These are phyloP conservation scores for Metellina segmentata DNA, from an alignment of 2,888 invertebrate species.

Conservation along the genomic window DNA sequence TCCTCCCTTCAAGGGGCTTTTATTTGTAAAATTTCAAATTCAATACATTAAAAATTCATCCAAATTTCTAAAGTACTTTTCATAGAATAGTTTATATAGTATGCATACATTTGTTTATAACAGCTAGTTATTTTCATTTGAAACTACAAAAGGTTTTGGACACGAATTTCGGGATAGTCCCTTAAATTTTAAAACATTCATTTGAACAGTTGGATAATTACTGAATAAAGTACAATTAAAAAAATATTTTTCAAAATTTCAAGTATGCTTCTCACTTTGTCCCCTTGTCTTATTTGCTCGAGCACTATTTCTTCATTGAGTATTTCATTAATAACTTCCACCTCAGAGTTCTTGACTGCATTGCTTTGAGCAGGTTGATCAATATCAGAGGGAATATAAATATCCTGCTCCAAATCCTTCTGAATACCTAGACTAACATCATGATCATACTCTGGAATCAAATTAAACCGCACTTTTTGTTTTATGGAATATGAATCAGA, in stretches of 20 bases:
- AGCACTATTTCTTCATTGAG: neutral
- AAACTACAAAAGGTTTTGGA: too few species aligned
- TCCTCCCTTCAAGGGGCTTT: too few species aligned
- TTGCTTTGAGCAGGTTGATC: neutral
- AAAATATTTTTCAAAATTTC: neutral
- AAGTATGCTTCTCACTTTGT: slow-evolving; percentile 19
- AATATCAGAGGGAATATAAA: neutral
- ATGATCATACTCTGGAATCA: neutral
- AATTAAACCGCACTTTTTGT: slow-evolving; percentile 45
- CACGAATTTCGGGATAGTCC: too few species aligned
- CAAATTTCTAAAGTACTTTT: too few species aligned
- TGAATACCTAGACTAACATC: neutral
- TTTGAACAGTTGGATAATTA: too few species aligned
- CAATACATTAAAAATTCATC: too few species aligned
- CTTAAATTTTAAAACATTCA: too few species aligned
- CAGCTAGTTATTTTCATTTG: too few species aligned
- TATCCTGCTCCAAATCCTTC: neutral
- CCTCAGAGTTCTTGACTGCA: neutral
- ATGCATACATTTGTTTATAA: too few species aligned
- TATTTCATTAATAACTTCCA: neutral
- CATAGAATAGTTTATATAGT: too few species aligned
- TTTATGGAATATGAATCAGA: neutral
- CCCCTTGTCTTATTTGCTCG: slow-evolving; percentile 29
- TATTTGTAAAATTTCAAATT: too few species aligned
- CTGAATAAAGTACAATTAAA: neutral